Base-by-base conservation (phyloP, 2,797 vertebrate genomes). In the Rhinichthys osculus region DNA sequence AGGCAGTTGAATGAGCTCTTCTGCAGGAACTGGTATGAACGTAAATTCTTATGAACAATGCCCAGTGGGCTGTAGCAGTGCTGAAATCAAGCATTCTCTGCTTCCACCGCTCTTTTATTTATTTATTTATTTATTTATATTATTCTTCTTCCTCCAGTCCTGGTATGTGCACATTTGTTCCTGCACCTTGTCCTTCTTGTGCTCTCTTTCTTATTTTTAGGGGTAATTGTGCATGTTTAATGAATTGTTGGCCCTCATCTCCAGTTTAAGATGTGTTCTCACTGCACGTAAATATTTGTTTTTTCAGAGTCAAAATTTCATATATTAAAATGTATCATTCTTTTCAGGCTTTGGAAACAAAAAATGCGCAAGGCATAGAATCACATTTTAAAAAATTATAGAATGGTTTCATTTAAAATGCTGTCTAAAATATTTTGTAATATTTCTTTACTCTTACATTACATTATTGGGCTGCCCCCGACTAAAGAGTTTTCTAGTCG, bases 21-120 rank as follows among this genome's bases (percentile, higher is more conserved):
- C 19, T 33, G 35, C 35, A 44, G 76, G 66, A 83, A 59, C 42
- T 54, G 73, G 35, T 44, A 40, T 66, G 17, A 73, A 47, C 13
- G 57, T 73, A 54, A 78, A 79, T 79, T 79, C 33, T 66, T 21
- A 72, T 83, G 81, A 87, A 79, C 66, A 87, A 74, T 79, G 74
- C 33, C 44, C 42, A 78, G 30, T 40, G 70, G 35, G 52, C 69
- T 35, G 62, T 67, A 16, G 38, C 76, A 87, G 62, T 81, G 82
- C 70, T 87, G 47, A 81, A 74, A 74, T 84, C 59, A 81, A 76
- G 38, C 50, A 17, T 27, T n/a, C 9, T 71, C 71, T 38, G 2
- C 23, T 30, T 47, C 27, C 16, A 14, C 16, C 21, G 21, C 44
- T 73, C 27, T 78, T 86, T 67, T 72, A 62, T 83, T 50, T 30